Conservation (phyloP, 2,797 vertebrate genomes). For the Pangasius krempfi region DNA sequence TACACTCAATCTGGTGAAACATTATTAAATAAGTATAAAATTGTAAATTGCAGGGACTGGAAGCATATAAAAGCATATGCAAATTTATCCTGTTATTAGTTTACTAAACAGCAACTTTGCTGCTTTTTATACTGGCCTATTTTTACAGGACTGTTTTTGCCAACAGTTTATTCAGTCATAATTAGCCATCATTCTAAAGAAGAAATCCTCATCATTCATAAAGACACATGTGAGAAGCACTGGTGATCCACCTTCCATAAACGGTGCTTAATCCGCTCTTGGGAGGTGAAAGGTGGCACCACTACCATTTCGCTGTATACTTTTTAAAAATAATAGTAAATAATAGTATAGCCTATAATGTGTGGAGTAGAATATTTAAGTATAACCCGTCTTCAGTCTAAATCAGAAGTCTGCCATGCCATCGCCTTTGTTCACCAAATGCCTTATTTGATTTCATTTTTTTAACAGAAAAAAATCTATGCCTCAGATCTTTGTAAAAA, state of each 20-base stretch:
- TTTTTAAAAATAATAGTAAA: too few species aligned
- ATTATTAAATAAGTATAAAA: not conserved
- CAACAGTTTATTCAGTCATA: too few species aligned
- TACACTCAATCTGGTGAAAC: not conserved
- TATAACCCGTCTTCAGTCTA: too few species aligned
- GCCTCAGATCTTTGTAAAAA: not conserved
- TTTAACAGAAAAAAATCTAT: not conserved
- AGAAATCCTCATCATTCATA: not conserved
- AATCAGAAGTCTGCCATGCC: not conserved
- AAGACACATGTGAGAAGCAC: not conserved
- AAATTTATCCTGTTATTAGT: not conserved
- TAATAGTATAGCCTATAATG: not conserved
- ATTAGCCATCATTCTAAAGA: too few species aligned
- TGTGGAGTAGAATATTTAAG: not conserved
- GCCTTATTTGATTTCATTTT: not conserved
- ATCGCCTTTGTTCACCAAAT: not conserved
- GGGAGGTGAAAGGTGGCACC: not conserved
- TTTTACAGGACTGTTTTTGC: not conserved
- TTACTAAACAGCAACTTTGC: not conserved
- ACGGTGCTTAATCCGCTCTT: not conserved
- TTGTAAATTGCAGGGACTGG: not conserved
- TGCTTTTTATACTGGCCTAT: not conserved
- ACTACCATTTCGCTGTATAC: not conserved
- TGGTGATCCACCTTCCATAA: not conserved
- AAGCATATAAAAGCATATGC: not conserved